These are phyloP conservation scores for Cetoscarus ocellatus DNA, from an alignment of 2,797 vertebrate species.

Conservation along the genomic window DNA sequence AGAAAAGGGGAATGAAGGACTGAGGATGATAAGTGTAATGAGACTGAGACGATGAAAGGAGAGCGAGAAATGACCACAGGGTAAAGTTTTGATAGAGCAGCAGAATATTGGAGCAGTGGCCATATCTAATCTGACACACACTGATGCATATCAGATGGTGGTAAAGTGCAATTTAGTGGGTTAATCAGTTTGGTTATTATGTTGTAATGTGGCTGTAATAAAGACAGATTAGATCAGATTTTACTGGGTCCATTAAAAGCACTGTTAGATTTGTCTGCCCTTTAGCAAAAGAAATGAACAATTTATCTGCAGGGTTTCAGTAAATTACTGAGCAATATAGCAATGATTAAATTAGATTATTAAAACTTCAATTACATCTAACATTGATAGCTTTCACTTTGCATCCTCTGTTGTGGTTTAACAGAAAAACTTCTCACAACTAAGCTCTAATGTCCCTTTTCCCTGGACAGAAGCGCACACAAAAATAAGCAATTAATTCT, in stretches of 20 bases:
- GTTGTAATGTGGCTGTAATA: conserved; percentile 51
- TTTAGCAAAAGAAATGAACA: conserved; percentile 13
- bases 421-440: neutral
- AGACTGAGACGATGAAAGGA: conserved; percentile 52
- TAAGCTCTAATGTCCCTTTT: conserved; percentile 1
- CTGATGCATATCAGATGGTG: conserved; percentile 42
- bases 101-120: conserved; percentile 30
- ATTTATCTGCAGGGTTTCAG: conserved; percentile 10
- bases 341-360: conserved; percentile 15
- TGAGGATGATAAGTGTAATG: conserved; percentile 53
- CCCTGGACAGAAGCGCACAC: neutral
- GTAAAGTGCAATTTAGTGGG: conserved; percentile 41
- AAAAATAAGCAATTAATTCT: conserved; percentile 1
- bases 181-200: conserved; percentile 51
- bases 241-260: conserved; percentile 28
- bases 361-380: conserved; percentile 26
- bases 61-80: conserved; percentile 55
- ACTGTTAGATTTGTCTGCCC: conserved; percentile 8
- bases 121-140: conserved; percentile 34
- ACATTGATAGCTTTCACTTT: conserved; percentile 15
- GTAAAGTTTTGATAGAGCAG: conserved; percentile 37
- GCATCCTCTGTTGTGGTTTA: conserved; percentile 7
- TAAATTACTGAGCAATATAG: conserved; percentile 24
- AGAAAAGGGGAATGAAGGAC: conserved; percentile 25
- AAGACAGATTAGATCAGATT: conserved; percentile 42